These are phyloP conservation scores for Odontamblyopus rebecca DNA, from an alignment of 2,797 vertebrate species.

Conservation along the genomic window DNA sequence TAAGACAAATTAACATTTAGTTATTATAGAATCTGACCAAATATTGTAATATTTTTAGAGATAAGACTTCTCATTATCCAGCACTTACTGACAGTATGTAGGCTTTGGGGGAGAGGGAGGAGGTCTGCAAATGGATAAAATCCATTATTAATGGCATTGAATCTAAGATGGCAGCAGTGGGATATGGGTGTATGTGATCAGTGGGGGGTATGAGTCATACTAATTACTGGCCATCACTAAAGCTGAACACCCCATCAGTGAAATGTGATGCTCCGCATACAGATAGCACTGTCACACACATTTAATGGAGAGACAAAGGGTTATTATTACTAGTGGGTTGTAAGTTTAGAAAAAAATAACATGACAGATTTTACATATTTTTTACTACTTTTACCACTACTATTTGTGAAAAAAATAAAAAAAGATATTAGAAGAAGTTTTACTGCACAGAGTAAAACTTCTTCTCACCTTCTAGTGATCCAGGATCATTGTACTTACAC, in stretches of 20 bases:
- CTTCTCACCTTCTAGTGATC: too few relatives aligned
- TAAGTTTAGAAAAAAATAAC: too few relatives aligned
- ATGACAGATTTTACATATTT: too few relatives aligned
- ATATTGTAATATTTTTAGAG: background rate
- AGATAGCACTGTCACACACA: background rate
- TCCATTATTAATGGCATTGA: constrained; percentile 72
- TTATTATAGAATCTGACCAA: too few relatives aligned
- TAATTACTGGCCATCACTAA: constrained; percentile 54
- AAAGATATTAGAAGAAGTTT: background rate
- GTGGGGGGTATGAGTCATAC: constrained; percentile 61
- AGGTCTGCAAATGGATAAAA: constrained; percentile 58
- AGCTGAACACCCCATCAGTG: constrained; percentile 47
- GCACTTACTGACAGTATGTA: constrained; percentile 19
- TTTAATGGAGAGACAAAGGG: background rate
- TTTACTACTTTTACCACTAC: too few relatives aligned
- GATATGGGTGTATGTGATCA: constrained; percentile 48
- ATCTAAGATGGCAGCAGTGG: constrained; percentile 56
- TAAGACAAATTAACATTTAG: too few relatives aligned
- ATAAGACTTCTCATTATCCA: constrained; percentile 13
- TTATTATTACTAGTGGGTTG: too few relatives aligned
- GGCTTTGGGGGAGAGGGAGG: background rate
- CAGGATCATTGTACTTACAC: too few relatives aligned
- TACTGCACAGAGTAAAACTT: too few relatives aligned
- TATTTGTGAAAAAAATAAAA: too few relatives aligned
- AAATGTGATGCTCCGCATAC: constrained; percentile 42